phyloP scores from a whole-genome alignment of 2,113 vertebrate genomes.

The Castor canadensis region DNA sequence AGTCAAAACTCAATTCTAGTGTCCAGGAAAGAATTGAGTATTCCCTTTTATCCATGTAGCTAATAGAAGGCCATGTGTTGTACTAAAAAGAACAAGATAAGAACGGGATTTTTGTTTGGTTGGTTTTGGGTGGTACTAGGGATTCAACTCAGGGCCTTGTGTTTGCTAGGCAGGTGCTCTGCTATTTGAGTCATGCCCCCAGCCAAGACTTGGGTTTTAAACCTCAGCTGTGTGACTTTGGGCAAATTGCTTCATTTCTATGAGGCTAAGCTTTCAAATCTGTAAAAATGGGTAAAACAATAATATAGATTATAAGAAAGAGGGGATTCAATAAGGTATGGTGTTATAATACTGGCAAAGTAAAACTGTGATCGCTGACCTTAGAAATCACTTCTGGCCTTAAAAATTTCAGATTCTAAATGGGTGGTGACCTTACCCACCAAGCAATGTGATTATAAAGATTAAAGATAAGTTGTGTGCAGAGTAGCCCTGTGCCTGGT shows the following conservation, averaged over 20 bases:
- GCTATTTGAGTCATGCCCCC: too few species aligned
- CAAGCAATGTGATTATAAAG: not conserved
- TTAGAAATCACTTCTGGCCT: not conserved
- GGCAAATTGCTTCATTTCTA: not conserved
- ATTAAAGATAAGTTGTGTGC: not conserved
- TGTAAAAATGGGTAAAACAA: not conserved
- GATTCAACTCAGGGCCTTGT: too few species aligned
- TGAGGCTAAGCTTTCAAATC: not conserved
- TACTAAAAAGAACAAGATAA: not conserved
- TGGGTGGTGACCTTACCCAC: not conserved
- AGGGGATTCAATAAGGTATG: not conserved
- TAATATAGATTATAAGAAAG: not conserved
- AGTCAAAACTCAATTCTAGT: not conserved
- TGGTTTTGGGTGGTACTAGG: too few species aligned
- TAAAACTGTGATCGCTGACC: not conserved
- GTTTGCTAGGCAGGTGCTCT: too few species aligned
- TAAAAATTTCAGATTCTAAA: not conserved
- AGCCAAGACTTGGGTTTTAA: not conserved
- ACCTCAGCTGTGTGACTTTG: not conserved
- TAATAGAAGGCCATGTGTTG: not conserved
- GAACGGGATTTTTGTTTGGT: too few species aligned
- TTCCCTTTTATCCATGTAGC: not conserved
- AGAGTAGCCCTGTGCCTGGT: not conserved
- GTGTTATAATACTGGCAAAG: not conserved
- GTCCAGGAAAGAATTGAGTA: not conserved